These are phyloP conservation scores for Platycnemis pennipes DNA, from an alignment of 2,888 invertebrate genomes.

Conservation along the genomic window DNA sequence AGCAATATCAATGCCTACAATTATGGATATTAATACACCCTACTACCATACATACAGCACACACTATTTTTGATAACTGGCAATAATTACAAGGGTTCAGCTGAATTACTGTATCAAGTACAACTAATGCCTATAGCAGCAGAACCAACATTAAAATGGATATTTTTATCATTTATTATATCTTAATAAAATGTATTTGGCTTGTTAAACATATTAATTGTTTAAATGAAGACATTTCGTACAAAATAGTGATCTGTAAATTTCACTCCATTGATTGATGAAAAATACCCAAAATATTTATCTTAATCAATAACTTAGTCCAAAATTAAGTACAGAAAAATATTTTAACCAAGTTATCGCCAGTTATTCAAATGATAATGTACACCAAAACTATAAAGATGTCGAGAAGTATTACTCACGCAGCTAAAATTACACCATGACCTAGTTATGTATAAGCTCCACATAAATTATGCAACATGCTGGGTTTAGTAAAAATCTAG, in stretches of 20 bases:
- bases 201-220: not conserved
- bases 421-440: conserved; percentile 6
- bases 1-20: conserved; percentile 50
- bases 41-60: conserved; percentile 25
- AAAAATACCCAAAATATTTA: not conserved
- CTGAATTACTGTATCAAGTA: not conserved
- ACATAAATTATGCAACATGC: conserved; percentile 51
- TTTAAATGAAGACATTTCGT: not conserved
- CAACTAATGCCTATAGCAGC: not conserved
- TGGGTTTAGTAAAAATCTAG: conserved; percentile 37
- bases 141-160: not conserved
- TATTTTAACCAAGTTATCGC: not conserved
- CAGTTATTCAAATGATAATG: conserved; percentile 40
- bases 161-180: not conserved
- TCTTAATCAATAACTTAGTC: not conserved
- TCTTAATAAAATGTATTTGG: not conserved
- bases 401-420: not conserved
- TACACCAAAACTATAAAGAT: conserved; percentile 10
- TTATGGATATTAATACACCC: not conserved
- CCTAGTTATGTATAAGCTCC: conserved; percentile 38
- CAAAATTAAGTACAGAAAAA: not conserved
- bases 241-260: not conserved
- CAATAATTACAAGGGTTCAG: conserved; percentile 19
- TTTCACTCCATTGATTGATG: not conserved
- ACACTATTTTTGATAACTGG: conserved; percentile 10